Conservation (phyloP, 2,888 invertebrate species). For the Perdita meconis region DNA sequence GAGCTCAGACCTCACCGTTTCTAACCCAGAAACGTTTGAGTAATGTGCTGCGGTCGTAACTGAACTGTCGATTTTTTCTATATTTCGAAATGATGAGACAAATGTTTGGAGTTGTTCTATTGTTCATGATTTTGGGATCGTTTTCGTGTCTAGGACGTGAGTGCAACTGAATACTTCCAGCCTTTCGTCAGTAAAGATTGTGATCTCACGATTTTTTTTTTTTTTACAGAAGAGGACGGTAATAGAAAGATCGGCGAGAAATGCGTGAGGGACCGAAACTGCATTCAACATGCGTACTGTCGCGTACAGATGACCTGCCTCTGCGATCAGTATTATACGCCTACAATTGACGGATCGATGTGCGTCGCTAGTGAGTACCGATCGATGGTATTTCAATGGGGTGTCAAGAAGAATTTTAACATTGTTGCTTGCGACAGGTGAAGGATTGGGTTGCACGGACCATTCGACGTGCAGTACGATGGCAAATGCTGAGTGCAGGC, state of each 20-base stretch:
- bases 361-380: constrained; percentile 74
- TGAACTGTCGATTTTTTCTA: neutral
- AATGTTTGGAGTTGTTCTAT: constrained; percentile 4
- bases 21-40: neutral
- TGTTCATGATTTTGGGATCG: constrained; percentile 20
- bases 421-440: constrained; percentile 19
- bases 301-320: constrained; percentile 67
- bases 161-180: constrained; percentile 15
- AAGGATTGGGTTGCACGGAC: constrained; percentile 64
- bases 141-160: constrained; percentile 27
- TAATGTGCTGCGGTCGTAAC: constrained; percentile 2
- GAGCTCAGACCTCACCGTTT: constrained; percentile 13
- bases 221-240: constrained; percentile 5
- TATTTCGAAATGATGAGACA: constrained; percentile 29
- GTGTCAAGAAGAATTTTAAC: neutral
- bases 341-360: constrained; percentile 62
- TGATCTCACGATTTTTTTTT: neutral
- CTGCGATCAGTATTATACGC: constrained; percentile 71
- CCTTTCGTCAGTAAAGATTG: no score
- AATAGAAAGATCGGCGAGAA: constrained; percentile 56
- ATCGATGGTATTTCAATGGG: neutral
- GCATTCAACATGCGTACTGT: constrained; percentile 73
- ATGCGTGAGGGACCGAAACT: constrained; percentile 73
- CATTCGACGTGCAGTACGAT: constrained; percentile 65
- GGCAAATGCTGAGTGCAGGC: constrained; percentile 72